Evolutionary conservation across 2,888 invertebrate genomes (phyloP), one percentile per base, ranked within the genome.

Genomic region (Cheilosia variabilis): DNA sequence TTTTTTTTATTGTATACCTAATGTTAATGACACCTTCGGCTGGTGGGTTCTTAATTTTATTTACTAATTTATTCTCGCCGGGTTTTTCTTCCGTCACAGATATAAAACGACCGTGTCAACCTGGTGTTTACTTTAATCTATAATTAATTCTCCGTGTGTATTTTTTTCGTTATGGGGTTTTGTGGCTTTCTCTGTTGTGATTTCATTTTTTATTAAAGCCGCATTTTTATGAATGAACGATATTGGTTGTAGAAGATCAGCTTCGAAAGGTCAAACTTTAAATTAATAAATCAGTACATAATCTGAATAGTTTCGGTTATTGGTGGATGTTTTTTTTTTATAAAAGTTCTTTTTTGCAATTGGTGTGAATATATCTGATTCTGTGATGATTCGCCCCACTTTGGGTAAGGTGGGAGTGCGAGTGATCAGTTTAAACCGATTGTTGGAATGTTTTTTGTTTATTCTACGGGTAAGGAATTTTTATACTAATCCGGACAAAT

Each of bases 41-140:
- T 69, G 55, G 31, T 15, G 47, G n/a, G 27, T 65, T 65, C 52
- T 52, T 79, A 79, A 79, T 79, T 73, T 66, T 65, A 79, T 79
- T 79, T 79, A 73, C 79, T 73, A 73, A 79, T 79, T 79, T 79
- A 73, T 79, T 79, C 72, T 66, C 66, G 52, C 52, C 45, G 24
- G 37, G 52, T 31, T 52, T 17, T 63, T 66, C 60, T 66, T 52
- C 52, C 76, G 43, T 37, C 52, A 31, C 47, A 22, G 24, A 37
- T 19, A 53, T 55, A 47, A 31, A 66, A 52, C 41, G 58, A 76
- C 50, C 37, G 58, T 66, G 65, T 63, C 73, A 63, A 47, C 65
- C 27, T 66, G 47, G 75, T 58, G 75, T 55, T 65, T 47, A 57
- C 66, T 75, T 62, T 53, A 72, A 72, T 52, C 62, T 58, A 50